Base-by-base conservation (phyloP, 1,140 invertebrate species). In the Bombus waltoni region DNA sequence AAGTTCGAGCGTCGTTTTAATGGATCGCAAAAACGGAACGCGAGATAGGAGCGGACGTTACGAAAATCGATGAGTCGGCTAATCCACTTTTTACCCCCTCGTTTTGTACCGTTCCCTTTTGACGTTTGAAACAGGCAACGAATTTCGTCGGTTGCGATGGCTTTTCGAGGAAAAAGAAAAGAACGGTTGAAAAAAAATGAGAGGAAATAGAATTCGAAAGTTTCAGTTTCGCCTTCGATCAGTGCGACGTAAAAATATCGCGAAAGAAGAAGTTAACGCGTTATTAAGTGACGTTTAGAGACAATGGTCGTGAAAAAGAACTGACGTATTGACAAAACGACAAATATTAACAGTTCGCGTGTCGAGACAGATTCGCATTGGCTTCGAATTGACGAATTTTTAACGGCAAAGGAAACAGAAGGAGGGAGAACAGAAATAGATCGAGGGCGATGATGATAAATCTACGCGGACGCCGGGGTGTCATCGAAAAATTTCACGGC, bases 1-100 rank as follows among this genome's bases (percentile, higher is more conserved):
- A 85, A 85, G 53, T 80, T 72, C 13, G 65, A 38, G n/a, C 62
- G 72, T 70, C 73, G 75, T 79, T 84, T 84, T 84, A 84, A 84
- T 79, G 83, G 83, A 72, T 79, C 66, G 42, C n/a, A 66, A 57
- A 72, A 84, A 59, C 66, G n/a, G 38, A 6, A n/a, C 38, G 53
- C 32, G 22, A 72, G 75, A 84, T 77, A 42, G 53, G 22, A 32
- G n/a, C 13, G 57, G 59, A 65, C 53, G 22, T 65, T 42, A 38
- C 40, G 81, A n/a, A n/a, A 70, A 83, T 78, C 83, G 76, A 68
- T 44, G 53, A 82, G n/a, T 62, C 28, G 47, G 22, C 74, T 76
- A 65, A 83, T 83, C 42, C 73, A 53, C 59, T 53, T 57, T 59
- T 72, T 59, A 53, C 25, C 22, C 18, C 6, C 8, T 8, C 8